Conservation (phyloP, 1,140 invertebrate species). For the Cheumatopsyche charites region DNA sequence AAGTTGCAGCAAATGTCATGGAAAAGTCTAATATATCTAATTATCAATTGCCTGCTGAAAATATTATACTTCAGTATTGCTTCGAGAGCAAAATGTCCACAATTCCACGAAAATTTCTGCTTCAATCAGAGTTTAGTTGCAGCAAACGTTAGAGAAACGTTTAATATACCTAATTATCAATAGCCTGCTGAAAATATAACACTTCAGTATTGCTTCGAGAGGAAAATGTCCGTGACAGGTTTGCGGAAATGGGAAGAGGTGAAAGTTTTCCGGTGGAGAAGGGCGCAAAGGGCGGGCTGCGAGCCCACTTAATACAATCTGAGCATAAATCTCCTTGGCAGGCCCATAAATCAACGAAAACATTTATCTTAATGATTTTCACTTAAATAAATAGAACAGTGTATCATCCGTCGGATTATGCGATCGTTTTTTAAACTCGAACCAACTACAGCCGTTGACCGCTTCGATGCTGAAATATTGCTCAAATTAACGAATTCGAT, state of each 20-base stretch:
- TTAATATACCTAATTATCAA: too few species aligned
- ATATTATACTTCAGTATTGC: neutral
- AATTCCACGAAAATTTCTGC: too few species aligned
- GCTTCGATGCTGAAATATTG: too few species aligned
- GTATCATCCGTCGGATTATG: slow-evolving; percentile 14
- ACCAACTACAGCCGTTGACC: neutral
- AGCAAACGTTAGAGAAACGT: too few species aligned
- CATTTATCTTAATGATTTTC: slow-evolving; percentile 43
- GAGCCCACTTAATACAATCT: slow-evolving; percentile 41
- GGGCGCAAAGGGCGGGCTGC: neutral
- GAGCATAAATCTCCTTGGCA: slow-evolving; percentile 40
- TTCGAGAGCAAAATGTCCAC: too few species aligned
- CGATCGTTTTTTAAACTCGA: neutral
- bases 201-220: neutral
- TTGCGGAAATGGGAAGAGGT: neutral
- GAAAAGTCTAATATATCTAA: too few species aligned
- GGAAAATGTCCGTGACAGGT: slow-evolving; percentile 29
- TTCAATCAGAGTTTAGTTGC: too few species aligned
- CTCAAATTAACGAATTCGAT: too few species aligned
- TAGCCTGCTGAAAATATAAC: slow-evolving; percentile 6
- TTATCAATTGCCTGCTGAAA: too few species aligned
- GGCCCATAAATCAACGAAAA: slow-evolving; percentile 38
- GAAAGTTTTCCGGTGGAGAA: slow-evolving; percentile 30
- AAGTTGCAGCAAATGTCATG: too few species aligned
- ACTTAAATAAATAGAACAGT: slow-evolving; percentile 32